These are phyloP conservation scores for Alouatta caraya DNA, from an alignment of 2,797 vertebrate species.

Conservation along the genomic window DNA sequence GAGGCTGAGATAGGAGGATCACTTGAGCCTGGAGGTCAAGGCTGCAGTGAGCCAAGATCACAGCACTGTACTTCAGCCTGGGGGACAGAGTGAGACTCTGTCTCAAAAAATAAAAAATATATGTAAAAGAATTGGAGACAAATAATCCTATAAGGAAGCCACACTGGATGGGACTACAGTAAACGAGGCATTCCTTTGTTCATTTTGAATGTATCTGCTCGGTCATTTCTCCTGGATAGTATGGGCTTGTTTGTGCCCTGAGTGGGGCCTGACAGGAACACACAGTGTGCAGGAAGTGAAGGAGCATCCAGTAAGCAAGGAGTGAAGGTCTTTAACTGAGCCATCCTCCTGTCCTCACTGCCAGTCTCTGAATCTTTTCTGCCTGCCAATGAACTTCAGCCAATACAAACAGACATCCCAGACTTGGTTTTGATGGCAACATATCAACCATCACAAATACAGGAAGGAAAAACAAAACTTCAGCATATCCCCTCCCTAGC, in stretches of 20 bases:
- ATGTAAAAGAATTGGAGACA: background rate
- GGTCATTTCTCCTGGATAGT: background rate
- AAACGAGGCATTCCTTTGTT: background rate
- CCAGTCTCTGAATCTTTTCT: background rate
- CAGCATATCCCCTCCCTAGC: background rate
- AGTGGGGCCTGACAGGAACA: background rate
- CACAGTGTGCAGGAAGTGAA: no score
- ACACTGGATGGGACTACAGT: background rate
- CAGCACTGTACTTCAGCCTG: background rate
- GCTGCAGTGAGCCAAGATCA: background rate
- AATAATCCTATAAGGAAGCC: background rate
- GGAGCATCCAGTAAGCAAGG: background rate
- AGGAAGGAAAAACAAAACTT: background rate
- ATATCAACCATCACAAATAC: background rate
- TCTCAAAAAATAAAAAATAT: background rate
- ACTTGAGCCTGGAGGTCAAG: background rate
- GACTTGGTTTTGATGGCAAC: background rate
- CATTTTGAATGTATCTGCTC: background rate
- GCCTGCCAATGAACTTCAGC: background rate
- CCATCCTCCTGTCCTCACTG: background rate
- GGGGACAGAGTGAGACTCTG: background rate
- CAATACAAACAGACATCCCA: background rate
- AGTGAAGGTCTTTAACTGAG: background rate
- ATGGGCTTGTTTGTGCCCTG: background rate
- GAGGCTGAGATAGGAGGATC: background rate